Conservation (phyloP, 2,797 vertebrate genomes). For the Xenentodon cancila region DNA sequence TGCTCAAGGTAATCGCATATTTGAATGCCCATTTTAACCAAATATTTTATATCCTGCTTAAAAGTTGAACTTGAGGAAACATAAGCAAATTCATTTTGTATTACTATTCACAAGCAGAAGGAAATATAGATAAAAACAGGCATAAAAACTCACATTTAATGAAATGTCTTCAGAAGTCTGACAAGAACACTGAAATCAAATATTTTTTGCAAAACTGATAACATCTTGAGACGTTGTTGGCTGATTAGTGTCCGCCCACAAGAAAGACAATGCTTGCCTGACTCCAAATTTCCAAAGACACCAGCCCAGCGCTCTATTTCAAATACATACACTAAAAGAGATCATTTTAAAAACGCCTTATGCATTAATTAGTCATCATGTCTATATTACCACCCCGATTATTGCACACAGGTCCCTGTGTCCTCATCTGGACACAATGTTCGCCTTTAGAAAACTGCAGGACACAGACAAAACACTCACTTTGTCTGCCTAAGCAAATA, state of each 20-base stretch:
- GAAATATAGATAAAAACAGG: background rate
- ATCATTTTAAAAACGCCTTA: constrained; percentile 22
- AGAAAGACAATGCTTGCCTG: constrained; percentile 14
- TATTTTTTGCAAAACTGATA: constrained; percentile 15
- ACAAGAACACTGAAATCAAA: constrained; percentile 28
- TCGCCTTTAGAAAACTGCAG: constrained; percentile 78
- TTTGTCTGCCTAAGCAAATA: constrained; percentile 86
- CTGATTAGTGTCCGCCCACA: constrained; percentile 28
- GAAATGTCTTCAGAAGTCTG: constrained; percentile 14
- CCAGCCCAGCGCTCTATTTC: constrained; percentile 16
- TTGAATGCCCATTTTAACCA: background rate
- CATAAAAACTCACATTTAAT: constrained; percentile 11
- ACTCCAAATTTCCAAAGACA: constrained; percentile 23
- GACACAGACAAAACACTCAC: constrained; percentile 79
- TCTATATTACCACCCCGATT: constrained; percentile 37
- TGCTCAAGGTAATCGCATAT: background rate
- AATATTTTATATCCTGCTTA: background rate
- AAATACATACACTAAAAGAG: constrained; percentile 9
- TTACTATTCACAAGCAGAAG: background rate
- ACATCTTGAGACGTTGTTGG: constrained; percentile 19
- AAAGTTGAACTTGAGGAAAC: background rate
- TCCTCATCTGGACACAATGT: constrained; percentile 76
- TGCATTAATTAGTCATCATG: constrained; percentile 53
- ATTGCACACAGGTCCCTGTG: constrained; percentile 51
- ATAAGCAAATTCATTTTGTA: constrained; percentile 3